phyloP scores from a whole-genome alignment of 2,888 invertebrate genomes.

The Dicranocentrus wangi region DNA sequence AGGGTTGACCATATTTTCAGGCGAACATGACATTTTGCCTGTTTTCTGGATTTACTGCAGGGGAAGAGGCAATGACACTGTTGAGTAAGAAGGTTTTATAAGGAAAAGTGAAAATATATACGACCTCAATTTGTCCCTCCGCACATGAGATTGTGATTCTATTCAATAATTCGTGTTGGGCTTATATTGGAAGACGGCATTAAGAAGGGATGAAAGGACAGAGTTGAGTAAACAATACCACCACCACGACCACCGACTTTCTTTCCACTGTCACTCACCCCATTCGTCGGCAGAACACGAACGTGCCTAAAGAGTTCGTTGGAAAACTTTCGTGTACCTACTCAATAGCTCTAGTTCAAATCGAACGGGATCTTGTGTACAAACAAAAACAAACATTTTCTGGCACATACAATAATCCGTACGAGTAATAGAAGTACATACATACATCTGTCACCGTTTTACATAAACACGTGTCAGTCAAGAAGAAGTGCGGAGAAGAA shows the following conservation, averaged over 20 bases:
- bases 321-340: neutral
- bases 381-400: slow-evolving; percentile 29
- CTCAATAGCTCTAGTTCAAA: slow-evolving; percentile 30
- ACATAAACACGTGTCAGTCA: neutral
- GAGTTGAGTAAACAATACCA: slow-evolving; percentile 26
- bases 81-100: slow-evolving; percentile 1
- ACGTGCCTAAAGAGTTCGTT: slow-evolving; percentile 32
- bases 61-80: neutral
- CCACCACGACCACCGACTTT: slow-evolving; percentile 1
- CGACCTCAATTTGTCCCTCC: slow-evolving; percentile 41
- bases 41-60: slow-evolving; percentile 43
- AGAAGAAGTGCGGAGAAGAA: no score
- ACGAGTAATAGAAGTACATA: no score
- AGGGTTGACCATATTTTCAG: slow-evolving; percentile 14
- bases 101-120: slow-evolving; percentile 49
- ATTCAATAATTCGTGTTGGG: neutral
- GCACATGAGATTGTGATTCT: neutral
- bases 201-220: neutral
- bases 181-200: slow-evolving; percentile 14
- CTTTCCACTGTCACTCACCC: slow-evolving; percentile 20
- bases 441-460: slow-evolving; percentile 21
- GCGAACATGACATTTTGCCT: slow-evolving; percentile 6
- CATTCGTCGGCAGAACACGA: neutral
- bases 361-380: slow-evolving; percentile 35
- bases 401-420: slow-evolving; percentile 47